Evolutionary conservation across 2,113 vertebrate genomes (phyloP), one percentile per base, ranked within the genome.

Genomic region (Oreochromis niloticus): DNA sequence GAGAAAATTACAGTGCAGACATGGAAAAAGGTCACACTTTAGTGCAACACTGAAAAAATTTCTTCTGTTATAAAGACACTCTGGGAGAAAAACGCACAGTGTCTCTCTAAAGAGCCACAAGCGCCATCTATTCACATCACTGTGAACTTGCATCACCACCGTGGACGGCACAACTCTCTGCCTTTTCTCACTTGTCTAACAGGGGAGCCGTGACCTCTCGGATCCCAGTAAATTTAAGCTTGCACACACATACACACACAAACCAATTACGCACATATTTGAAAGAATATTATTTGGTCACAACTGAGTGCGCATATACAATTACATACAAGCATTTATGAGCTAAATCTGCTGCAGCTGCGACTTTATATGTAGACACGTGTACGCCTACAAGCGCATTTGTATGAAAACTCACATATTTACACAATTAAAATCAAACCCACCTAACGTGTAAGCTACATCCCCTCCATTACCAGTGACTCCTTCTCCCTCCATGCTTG

Each of bases 401-500:
- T 17, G 24, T 27, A 48, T 43, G 41, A 39, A 66, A 78, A 79
- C 13, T 4, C 22, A 71, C 34, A 36, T 32, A 85, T 85, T 87
- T 57, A 39, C 85, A 36, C 22, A 59, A 83, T 87, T 83, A 85
- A 79, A 86, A 19, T 36, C 43, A 61, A 30, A 83, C 19, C 10
- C 48, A 56, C 10, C 14, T n/a, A 61, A 78, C 88, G 43, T 24
- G 73, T 39, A 52, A 16, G 57, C 48, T 61, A 56, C 85, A 83
- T 80, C 80, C 43, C 9, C n/a, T 24, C 19, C 85, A 66, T 39
- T 30, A 83, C 22, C 71, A 87, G 78, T 30, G 82, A 50, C 87
- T 75, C 34, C 91, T 80, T 86, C 82, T 85, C 79, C 84, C 87
- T 90, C 83, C 86, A 86, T 91, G 84, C 92, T 94, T 84, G 81